Evolutionary conservation across 2,888 invertebrate genomes (phyloP).

Genomic region (Argyra leucocephala): DNA sequence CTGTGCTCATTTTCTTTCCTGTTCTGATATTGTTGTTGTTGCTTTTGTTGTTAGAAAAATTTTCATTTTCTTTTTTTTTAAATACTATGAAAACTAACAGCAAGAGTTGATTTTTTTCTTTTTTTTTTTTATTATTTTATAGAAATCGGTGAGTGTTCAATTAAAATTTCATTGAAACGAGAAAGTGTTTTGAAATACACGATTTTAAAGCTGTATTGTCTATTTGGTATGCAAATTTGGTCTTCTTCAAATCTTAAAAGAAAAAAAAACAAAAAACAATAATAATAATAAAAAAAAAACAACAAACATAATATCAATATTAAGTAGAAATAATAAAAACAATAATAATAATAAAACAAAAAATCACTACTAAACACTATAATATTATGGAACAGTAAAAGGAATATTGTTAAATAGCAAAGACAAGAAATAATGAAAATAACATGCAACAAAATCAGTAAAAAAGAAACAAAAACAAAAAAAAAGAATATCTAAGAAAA

Average conservation of each 20-base stretch:
- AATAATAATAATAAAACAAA: neutral
- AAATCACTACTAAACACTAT: neutral
- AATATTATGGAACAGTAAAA: neutral
- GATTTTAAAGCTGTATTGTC: neutral
- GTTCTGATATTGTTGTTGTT: no score
- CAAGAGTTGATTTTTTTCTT: neutral
- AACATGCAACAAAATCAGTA: neutral
- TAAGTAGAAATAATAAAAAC: neutral
- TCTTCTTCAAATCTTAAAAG: neutral
- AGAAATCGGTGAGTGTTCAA: neutral
- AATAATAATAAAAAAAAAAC: neutral
- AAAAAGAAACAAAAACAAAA: neutral
- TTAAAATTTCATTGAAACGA: neutral
- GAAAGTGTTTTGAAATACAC: neutral
- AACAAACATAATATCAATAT: neutral
- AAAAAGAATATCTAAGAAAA: no score
- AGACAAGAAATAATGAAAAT: neutral
- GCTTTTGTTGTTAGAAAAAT: no score
- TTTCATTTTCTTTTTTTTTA: no score
- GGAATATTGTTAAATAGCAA: neutral
- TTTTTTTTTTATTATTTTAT: neutral
- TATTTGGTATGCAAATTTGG: neutral
- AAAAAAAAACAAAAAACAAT: neutral
- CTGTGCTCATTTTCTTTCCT: no score
- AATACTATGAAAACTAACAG: no score